Conservation (phyloP, 2,888 invertebrate species). For the Alloplasta piceator region DNA sequence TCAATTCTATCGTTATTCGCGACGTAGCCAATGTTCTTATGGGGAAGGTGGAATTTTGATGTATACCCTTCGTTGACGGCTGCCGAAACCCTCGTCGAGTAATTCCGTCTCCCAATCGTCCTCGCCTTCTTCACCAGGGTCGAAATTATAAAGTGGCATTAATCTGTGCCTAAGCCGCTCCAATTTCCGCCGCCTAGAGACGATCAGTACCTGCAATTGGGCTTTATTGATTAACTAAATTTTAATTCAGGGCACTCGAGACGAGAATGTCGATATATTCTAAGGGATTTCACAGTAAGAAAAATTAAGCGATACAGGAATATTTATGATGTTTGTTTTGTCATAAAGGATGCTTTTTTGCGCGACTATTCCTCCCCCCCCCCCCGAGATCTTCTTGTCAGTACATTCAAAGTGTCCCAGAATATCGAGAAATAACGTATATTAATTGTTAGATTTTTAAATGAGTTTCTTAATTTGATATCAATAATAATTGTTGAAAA, state of each 20-base stretch:
- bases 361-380: no score
- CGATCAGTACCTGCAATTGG: slow-evolving; percentile 83
- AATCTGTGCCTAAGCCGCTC: slow-evolving; percentile 86
- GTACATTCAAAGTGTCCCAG: no score
- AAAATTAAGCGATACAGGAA: not conserved
- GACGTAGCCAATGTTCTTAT: slow-evolving; percentile 68
- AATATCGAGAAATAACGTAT: no score
- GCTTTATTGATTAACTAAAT: slow-evolving; percentile 19
- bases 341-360: not conserved
- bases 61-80: slow-evolving; percentile 79
- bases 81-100: slow-evolving; percentile 81
- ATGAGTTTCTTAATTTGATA: no score
- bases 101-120: slow-evolving; percentile 88
- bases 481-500: not conserved
- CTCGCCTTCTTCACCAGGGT: slow-evolving; percentile 87
- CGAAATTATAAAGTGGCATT: slow-evolving; percentile 88
- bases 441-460: no score
- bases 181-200: slow-evolving; percentile 85
- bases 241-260: no score
- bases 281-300: not conserved
- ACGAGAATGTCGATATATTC: no score
- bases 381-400: no score
- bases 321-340: slow-evolving; percentile 2
- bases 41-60: slow-evolving; percentile 67
- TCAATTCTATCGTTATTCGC: slow-evolving; percentile 68